phyloP scores from a whole-genome alignment of 2,888 invertebrate species.

The Acrobasis suavella region DNA sequence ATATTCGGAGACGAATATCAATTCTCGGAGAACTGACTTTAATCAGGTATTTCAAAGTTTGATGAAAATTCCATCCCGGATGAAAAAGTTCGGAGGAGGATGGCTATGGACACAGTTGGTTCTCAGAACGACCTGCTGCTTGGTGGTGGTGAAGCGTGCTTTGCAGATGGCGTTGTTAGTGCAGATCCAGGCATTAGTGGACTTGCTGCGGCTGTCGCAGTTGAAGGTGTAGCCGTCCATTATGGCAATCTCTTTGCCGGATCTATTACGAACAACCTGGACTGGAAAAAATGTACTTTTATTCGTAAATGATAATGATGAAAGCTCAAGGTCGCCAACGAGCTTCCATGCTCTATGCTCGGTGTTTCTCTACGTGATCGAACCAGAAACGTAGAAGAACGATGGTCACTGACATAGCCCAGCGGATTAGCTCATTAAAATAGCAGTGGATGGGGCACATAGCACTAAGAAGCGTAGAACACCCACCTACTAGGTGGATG shows the following conservation, averaged over 20 bases:
- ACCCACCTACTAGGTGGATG: too few species aligned
- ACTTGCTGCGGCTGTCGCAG: slow-evolving; percentile 2
- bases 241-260: slow-evolving; percentile 11
- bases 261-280: not conserved
- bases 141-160: slow-evolving; percentile 22
- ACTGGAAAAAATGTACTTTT: not conserved
- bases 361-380: too few species aligned
- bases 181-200: slow-evolving; percentile 25
- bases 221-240: slow-evolving; percentile 32
- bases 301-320: not conserved
- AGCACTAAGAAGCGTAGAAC: too few species aligned
- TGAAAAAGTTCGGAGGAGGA: slow-evolving; percentile 25
- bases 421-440: too few species aligned
- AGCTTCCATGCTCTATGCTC: too few species aligned
- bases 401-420: too few species aligned
- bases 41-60: not conserved
- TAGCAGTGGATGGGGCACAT: too few species aligned
- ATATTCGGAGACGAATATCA: too few species aligned
- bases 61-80: slow-evolving; percentile 25
- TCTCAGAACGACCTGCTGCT: slow-evolving; percentile 7
- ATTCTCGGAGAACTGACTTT: too few species aligned
- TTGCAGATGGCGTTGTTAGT: slow-evolving; percentile 26
- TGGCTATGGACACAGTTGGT: slow-evolving; percentile 30
- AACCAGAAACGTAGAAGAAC: too few species aligned
- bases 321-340: too few species aligned